These are phyloP conservation scores for Hypomesus transpacificus DNA, from an alignment of 2,113 vertebrate species.

Conservation along the genomic window DNA sequence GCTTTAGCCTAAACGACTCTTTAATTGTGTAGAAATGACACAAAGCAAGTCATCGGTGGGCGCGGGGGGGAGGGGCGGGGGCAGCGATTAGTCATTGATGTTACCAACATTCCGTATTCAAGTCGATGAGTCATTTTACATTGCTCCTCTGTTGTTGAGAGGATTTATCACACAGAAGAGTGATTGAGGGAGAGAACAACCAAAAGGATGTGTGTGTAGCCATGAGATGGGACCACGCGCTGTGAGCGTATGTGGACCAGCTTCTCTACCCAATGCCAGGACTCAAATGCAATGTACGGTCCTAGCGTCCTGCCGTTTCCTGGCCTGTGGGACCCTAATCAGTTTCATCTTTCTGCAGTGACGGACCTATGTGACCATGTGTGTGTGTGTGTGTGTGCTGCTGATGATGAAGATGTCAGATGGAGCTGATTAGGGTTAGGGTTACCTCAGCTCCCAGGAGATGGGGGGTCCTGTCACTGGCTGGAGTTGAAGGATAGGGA, in stretches of 20 bases:
- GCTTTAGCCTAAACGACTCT: too few relatives aligned
- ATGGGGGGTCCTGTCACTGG: constrained; percentile 47
- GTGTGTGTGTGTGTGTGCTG: constrained; percentile 14
- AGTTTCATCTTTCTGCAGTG: constrained; percentile 45
- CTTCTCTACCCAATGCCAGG: neutral
- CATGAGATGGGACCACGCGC: constrained; percentile 6
- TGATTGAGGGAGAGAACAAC: constrained; percentile 18
- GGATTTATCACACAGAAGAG: constrained; percentile 47
- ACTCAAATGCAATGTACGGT: neutral
- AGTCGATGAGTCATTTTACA: constrained; percentile 65
- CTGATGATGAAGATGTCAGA: constrained; percentile 64
- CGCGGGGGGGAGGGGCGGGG: constrained; percentile 16
- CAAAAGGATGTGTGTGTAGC: constrained; percentile 15
- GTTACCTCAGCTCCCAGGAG: constrained; percentile 58
- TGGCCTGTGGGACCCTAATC: constrained; percentile 53
- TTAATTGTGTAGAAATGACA: too few relatives aligned
- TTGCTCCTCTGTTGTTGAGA: constrained; percentile 48
- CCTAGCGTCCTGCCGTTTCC: constrained; percentile 42
- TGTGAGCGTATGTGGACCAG: constrained; percentile 12
- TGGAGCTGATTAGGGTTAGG: constrained; percentile 68
- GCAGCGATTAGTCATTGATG: constrained; percentile 53
- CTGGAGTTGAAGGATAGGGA: constrained; percentile 49
- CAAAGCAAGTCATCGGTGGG: too few relatives aligned
- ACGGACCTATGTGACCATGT: constrained; percentile 21
- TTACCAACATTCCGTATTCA: constrained; percentile 51